phyloP scores from a whole-genome alignment of 1,140 invertebrate species.

The Paralvinella palmiformis region DNA sequence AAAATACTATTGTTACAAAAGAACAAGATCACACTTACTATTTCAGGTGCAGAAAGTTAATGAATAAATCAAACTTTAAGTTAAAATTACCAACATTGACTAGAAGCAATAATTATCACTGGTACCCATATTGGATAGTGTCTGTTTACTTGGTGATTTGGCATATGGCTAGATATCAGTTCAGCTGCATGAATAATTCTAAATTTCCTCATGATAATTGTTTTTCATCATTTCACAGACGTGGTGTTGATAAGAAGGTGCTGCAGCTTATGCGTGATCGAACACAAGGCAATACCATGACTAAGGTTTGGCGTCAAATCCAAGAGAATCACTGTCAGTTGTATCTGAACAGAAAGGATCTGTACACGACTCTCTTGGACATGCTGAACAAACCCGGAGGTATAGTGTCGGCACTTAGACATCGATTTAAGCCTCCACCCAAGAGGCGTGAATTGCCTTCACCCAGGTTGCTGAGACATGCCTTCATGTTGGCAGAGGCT shows the following conservation, averaged over 20 bases:
- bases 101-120: no score
- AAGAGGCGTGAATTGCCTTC: background rate
- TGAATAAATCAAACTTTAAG: no score
- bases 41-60: no score
- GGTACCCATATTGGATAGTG: no score
- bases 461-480: background rate
- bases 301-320: slow-evolving; percentile 2
- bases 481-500: background rate
- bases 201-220: background rate
- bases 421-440: background rate
- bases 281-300: slow-evolving; percentile 3
- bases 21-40: no score
- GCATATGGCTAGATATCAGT: background rate
- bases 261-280: background rate
- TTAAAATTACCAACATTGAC: no score
- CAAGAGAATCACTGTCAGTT: background rate
- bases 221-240: background rate
- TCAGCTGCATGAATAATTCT: background rate
- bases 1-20: no score
- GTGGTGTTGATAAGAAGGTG: slow-evolving; percentile 5
- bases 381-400: background rate
- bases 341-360: background rate
- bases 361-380: background rate
- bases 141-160: background rate
- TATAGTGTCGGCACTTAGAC: background rate